These are phyloP conservation scores for Salvelinus fontinalis DNA, from an alignment of 2,113 vertebrate species.

Conservation along the genomic window DNA sequence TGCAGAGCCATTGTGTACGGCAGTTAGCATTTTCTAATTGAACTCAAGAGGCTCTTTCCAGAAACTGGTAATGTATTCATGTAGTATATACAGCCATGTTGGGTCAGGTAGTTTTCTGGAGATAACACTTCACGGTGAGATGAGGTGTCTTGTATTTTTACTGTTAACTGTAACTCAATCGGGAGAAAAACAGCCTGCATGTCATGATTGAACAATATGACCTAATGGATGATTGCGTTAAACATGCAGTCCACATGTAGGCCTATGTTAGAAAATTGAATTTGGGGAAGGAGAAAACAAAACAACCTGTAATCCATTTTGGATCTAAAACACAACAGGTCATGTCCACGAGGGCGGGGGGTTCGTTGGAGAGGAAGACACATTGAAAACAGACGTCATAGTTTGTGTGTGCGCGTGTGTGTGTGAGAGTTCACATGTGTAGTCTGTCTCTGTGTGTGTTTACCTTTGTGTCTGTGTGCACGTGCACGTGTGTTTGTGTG, in stretches of 20 bases:
- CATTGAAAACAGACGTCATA: neutral
- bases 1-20: constrained; percentile 28
- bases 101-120: constrained; percentile 44
- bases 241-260: constrained; percentile 30
- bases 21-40: constrained; percentile 32
- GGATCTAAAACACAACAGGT: neutral
- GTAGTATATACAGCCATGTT: too few relatives aligned
- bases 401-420: neutral
- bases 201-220: too few relatives aligned
- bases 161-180: neutral
- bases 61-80: neutral
- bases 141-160: constrained; percentile 9
- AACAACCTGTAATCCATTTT: neutral
- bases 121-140: constrained; percentile 30
- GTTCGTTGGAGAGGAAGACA: neutral
- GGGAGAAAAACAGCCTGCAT: too few relatives aligned
- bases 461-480: too few relatives aligned
- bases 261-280: neutral
- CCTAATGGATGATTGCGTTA: too few relatives aligned
- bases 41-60: constrained; percentile 13
- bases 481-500: too few relatives aligned
- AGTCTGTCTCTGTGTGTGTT: neutral
- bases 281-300: neutral
- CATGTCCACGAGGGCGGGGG: neutral
- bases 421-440: neutral